A percentile compares a stretch with the other conserved stretches of the same genome.
Conservation (phyloP, 2,888 invertebrate genomes). For the Heliconius charithonia region DNA sequence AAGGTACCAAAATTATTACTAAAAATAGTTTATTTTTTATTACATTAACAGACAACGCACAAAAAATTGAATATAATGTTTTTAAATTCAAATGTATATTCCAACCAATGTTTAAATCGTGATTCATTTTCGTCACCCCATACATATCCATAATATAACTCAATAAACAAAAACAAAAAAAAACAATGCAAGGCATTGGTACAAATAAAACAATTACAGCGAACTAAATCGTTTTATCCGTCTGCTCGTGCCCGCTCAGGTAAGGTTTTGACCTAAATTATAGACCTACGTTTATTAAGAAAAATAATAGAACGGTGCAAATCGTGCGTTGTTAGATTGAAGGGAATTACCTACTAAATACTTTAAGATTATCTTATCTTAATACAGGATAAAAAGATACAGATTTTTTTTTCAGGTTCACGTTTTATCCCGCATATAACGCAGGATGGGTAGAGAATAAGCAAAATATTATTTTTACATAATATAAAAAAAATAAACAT, state of each 20-base stretch:
- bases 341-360: constrained; percentile 46
- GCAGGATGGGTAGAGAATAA: too few species aligned
- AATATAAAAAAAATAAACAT: neutral
- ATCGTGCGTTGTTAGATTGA: constrained; percentile 56
- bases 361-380: constrained; percentile 12
- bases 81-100: neutral
- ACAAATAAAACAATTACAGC: constrained; percentile 18
- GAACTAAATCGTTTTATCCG: constrained; percentile 39
- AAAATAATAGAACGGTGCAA: constrained; percentile 48
- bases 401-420: too few species aligned
- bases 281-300: constrained; percentile 43
- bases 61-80: too few species aligned
- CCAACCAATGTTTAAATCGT: neutral
- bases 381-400: too few species aligned
- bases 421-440: too few species aligned
- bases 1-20: neutral
- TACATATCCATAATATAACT: neutral
- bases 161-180: neutral
- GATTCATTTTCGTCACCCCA: neutral
- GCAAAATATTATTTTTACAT: neutral
- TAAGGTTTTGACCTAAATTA: constrained; percentile 42
- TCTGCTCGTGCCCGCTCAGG: constrained; percentile 36
- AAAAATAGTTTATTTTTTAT: neutral
- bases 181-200: neutral
- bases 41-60: neutral